Conservation (phyloP, 1,140 invertebrate species). For the Periplaneta americana region DNA sequence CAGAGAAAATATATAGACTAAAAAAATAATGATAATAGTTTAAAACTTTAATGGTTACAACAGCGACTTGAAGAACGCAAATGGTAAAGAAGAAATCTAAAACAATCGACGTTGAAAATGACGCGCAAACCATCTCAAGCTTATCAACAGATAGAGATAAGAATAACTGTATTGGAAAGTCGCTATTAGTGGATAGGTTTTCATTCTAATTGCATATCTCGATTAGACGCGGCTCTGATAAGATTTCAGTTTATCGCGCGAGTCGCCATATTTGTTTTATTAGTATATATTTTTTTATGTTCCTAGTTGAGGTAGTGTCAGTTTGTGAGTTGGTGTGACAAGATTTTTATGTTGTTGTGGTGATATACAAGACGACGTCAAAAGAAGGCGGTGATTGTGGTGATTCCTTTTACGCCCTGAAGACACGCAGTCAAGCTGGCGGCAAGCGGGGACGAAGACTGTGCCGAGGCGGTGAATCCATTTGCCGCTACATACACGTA, state of each 20-base stretch:
- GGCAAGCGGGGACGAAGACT: not conserved
- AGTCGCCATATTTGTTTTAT: not conserved
- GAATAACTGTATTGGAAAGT: not conserved
- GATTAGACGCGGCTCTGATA: not conserved
- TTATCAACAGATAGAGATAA: not conserved
- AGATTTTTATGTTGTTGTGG: too few relatives aligned
- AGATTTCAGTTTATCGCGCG: not conserved
- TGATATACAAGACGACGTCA: too few relatives aligned
- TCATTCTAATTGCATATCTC: not conserved
- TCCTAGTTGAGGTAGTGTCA: not conserved
- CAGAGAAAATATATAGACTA: too few relatives aligned
- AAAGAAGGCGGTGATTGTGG: not conserved
- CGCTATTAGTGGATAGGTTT: not conserved
- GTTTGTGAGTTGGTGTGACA: not conserved
- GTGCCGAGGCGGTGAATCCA: not conserved
- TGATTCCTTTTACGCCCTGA: not conserved
- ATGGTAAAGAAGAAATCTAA: too few relatives aligned
- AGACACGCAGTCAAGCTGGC: not conserved
- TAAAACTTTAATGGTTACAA: too few relatives aligned
- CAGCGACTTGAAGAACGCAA: too few relatives aligned
- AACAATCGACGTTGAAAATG: too few relatives aligned
- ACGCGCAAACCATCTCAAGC: not conserved
- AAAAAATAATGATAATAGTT: too few relatives aligned
- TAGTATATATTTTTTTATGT: not conserved
- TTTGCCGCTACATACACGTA: not conserved